phyloP scores from a whole-genome alignment of 2,888 invertebrate species.

The Xestia c-nigrum region DNA sequence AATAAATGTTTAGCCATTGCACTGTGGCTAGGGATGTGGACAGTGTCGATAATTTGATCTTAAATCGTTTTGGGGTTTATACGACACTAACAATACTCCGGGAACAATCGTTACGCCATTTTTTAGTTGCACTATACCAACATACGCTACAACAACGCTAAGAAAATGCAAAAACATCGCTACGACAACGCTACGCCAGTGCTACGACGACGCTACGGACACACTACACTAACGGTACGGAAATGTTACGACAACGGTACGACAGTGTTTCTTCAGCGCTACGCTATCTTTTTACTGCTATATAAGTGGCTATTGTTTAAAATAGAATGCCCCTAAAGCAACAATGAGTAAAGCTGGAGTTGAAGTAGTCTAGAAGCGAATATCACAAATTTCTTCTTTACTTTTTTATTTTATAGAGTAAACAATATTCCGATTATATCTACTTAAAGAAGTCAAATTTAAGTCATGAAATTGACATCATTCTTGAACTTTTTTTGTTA shows the following conservation, averaged over 20 bases:
- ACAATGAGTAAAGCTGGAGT: neutral
- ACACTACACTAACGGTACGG: neutral
- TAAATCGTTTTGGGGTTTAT: neutral
- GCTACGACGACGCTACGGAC: neutral
- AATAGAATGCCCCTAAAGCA: neutral
- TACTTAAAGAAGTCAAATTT: too few relatives aligned
- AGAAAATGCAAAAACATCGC: neutral
- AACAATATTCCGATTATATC: too few relatives aligned
- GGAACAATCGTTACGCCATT: neutral
- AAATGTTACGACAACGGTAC: neutral
- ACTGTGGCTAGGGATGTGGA: conserved; percentile 63
- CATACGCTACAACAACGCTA: neutral
- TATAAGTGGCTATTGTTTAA: neutral
- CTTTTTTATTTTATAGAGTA: too few relatives aligned
- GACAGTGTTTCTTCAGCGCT: neutral
- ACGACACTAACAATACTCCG: neutral
- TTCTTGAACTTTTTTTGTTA: too few relatives aligned
- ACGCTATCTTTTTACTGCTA: neutral
- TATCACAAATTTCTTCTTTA: too few relatives aligned
- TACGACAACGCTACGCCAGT: neutral
- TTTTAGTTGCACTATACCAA: neutral
- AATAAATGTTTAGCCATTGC: conserved; percentile 83
- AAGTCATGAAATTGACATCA: too few relatives aligned
- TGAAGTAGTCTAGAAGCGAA: neutral
- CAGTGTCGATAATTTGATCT: conserved; percentile 36